Evolutionary conservation across 2,888 invertebrate species (phyloP).

Genomic region (Caenorhabditis zanzibari): DNA sequence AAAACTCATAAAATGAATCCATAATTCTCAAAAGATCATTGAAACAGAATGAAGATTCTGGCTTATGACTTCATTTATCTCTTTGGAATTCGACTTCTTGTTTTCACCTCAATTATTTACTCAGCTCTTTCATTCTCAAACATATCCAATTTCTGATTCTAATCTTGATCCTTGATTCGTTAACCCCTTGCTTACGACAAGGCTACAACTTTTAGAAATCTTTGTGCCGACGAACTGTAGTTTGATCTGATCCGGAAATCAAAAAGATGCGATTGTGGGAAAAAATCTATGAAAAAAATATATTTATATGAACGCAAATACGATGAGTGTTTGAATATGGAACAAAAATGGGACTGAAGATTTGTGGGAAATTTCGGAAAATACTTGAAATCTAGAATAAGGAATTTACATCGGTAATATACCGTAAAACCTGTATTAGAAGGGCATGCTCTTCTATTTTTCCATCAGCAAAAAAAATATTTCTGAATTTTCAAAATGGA

Average conservation of each 20-base stretch:
- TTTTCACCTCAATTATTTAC: conserved; percentile 26
- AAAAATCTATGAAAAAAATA: not conserved
- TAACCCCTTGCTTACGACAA: not conserved
- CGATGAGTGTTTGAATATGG: conserved; percentile 13
- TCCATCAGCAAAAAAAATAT: too few species aligned
- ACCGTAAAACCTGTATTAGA: too few species aligned
- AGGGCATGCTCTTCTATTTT: too few species aligned
- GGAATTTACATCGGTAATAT: too few species aligned
- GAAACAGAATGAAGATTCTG: not conserved
- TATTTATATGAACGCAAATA: conserved; percentile 39
- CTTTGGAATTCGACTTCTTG: conserved; percentile 1
- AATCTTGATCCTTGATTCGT: conserved; percentile 29
- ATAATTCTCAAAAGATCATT: not conserved
- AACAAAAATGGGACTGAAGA: conserved; percentile 5
- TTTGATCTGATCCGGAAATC: conserved; percentile 29
- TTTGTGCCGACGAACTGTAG: conserved; percentile 19
- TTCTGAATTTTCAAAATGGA: too few species aligned
- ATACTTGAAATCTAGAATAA: not conserved
- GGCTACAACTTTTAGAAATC: conserved; percentile 2
- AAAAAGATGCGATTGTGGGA: not conserved
- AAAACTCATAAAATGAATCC: too few species aligned
- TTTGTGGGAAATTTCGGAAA: conserved; percentile 3
- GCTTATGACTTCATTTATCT: conserved; percentile 6
- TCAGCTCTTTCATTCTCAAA: not conserved
- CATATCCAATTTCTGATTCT: conserved; percentile 28